These are phyloP conservation scores for Caenorhabditis latens DNA, from an alignment of 1,140 invertebrate genomes.

Conservation along the genomic window DNA sequence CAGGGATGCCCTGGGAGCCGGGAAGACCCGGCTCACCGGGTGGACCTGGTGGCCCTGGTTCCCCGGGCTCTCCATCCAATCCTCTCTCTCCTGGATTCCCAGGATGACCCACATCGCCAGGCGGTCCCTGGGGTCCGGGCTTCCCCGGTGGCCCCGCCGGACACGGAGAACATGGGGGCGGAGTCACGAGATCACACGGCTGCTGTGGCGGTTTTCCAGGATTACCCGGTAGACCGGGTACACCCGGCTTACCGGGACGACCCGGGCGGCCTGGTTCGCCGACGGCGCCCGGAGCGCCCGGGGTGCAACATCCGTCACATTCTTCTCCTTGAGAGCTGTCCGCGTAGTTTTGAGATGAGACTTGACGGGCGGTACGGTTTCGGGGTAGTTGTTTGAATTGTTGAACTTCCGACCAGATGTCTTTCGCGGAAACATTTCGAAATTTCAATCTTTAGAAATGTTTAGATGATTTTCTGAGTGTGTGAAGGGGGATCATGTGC, in stretches of 20 bases:
- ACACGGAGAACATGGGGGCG: conserved; percentile 24
- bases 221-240: conserved; percentile 4
- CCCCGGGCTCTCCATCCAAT: conserved; percentile 21
- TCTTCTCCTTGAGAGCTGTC: no score
- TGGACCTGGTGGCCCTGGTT: conserved; percentile 22
- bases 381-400: conserved; percentile 28
- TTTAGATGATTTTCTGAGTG: no score
- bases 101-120: background rate
- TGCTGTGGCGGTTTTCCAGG: conserved; percentile 32
- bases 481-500: no score
- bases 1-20: background rate
- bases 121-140: conserved; percentile 9
- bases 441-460: no score
- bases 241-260: background rate
- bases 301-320: background rate
- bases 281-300: background rate
- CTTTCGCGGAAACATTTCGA: background rate
- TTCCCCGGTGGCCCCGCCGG: conserved; percentile 11
- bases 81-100: conserved; percentile 10
- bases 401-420: conserved; percentile 17
- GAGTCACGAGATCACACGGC: conserved; percentile 29
- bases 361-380: conserved; percentile 4
- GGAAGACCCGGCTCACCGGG: conserved; percentile 15
- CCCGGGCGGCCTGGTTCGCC: conserved; percentile 26
- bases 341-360: background rate